Percentiles rank a stretch among this genome's conserved stretches.
Conservation (phyloP, 2,113 vertebrate species). For the Thamnophis sirtalis region DNA sequence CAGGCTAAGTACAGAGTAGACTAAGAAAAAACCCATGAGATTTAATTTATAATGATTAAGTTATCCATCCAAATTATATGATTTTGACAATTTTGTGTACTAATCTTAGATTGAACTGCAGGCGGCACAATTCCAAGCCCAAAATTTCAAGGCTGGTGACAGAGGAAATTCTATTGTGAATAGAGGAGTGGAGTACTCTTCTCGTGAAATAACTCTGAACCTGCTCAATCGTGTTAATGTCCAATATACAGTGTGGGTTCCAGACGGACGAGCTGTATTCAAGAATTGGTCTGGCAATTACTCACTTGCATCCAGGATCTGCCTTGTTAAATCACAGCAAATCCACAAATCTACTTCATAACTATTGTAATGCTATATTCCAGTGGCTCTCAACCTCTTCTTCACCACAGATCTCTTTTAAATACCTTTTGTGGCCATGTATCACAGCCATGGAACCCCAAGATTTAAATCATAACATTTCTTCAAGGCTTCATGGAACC, state of each 20-base stretch:
- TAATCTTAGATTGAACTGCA: no score
- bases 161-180: no score
- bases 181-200: no score
- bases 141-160: no score
- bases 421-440: background rate
- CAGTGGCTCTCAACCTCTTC: background rate
- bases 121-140: no score
- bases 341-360: background rate
- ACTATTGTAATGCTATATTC: background rate
- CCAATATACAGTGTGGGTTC: no score
- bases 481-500: background rate
- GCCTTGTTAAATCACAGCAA: background rate
- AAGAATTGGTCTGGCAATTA: background rate
- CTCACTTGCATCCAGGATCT: background rate
- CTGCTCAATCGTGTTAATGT: no score
- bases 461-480: background rate
- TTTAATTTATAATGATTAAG: background rate
- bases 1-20: background rate
- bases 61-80: background rate
- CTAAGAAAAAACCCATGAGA: background rate
- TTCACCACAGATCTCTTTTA: background rate
- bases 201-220: no score
- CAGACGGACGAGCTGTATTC: no score
- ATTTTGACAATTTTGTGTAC: no score
- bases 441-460: background rate